Evolutionary conservation across 2,797 vertebrate genomes (phyloP).

Genomic region (Poecile montanus): DNA sequence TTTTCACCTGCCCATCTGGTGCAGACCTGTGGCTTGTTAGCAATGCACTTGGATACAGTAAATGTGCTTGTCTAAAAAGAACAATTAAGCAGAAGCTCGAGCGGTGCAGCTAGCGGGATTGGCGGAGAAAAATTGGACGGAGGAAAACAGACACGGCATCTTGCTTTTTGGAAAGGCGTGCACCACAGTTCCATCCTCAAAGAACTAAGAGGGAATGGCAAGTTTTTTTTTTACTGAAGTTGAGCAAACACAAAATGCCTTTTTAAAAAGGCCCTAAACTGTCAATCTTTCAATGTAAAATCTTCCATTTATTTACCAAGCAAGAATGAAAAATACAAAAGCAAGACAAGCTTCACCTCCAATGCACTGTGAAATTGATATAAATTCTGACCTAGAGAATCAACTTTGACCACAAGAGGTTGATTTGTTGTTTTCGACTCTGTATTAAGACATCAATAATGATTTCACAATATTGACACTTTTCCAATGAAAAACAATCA

Average conservation of each 20-base stretch:
- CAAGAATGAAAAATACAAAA: not conserved
- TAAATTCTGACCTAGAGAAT: not conserved
- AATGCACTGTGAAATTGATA: not conserved
- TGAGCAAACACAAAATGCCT: not conserved
- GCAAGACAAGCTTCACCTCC: not conserved
- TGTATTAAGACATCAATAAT: not conserved
- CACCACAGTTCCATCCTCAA: not conserved
- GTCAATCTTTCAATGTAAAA: fast-evolving
- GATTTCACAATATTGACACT: not conserved
- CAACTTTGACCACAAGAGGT: not conserved
- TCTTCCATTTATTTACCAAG: not conserved
- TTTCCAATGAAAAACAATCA: not conserved
- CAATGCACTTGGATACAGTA: conserved; percentile 14
- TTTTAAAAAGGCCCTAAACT: not conserved
- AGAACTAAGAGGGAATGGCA: not conserved
- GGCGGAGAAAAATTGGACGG: fast-evolving
- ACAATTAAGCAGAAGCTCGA: conserved; percentile 41
- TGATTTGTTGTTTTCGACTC: not conserved
- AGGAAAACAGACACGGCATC: not conserved
- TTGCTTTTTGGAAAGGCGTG: not conserved
- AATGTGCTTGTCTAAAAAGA: conserved; percentile 64
- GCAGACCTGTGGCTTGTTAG: conserved; percentile 77
- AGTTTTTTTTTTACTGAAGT: not conserved
- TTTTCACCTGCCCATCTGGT: conserved; percentile 83
- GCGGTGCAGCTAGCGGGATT: not conserved